Evolutionary conservation across 2,888 invertebrate genomes (phyloP).

Genomic region (Archips xylosteana): DNA sequence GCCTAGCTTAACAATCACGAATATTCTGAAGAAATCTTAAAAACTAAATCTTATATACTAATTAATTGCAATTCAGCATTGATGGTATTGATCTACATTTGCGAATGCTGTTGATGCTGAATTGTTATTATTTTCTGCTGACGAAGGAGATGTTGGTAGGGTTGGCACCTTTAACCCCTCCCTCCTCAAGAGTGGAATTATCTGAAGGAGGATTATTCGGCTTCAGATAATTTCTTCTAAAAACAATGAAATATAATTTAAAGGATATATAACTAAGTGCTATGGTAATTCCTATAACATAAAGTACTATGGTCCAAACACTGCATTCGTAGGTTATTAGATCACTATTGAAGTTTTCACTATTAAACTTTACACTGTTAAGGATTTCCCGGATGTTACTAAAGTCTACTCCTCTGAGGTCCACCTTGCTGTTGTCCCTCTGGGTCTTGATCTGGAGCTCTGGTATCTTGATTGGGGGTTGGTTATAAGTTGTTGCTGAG

Average conservation of each 20-base stretch:
- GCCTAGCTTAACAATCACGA: too few relatives aligned
- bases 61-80: too few relatives aligned
- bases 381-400: slow-evolving; percentile 1
- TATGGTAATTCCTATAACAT: neutral
- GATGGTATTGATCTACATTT: too few relatives aligned
- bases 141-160: too few relatives aligned
- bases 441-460: slow-evolving; percentile 6
- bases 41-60: too few relatives aligned
- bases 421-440: neutral
- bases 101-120: too few relatives aligned
- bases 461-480: slow-evolving; percentile 1
- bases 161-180: too few relatives aligned
- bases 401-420: slow-evolving; percentile 13
- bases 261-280: neutral
- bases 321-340: neutral
- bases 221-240: slow-evolving; percentile 15
- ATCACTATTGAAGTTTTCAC: neutral
- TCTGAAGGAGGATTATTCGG: slow-evolving; percentile 7
- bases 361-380: slow-evolving; percentile 2
- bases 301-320: slow-evolving; percentile 8
- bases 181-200: slow-evolving; percentile 21
- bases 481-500: neutral
- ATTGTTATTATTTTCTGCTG: too few relatives aligned
- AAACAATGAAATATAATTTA: slow-evolving; percentile 11
- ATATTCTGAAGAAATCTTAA: too few relatives aligned